Percentiles rank a stretch among this genome's conserved stretches.
These are phyloP conservation scores for Argopecten irradians DNA, from an alignment of 1,140 invertebrate species.

Conservation along the genomic window DNA sequence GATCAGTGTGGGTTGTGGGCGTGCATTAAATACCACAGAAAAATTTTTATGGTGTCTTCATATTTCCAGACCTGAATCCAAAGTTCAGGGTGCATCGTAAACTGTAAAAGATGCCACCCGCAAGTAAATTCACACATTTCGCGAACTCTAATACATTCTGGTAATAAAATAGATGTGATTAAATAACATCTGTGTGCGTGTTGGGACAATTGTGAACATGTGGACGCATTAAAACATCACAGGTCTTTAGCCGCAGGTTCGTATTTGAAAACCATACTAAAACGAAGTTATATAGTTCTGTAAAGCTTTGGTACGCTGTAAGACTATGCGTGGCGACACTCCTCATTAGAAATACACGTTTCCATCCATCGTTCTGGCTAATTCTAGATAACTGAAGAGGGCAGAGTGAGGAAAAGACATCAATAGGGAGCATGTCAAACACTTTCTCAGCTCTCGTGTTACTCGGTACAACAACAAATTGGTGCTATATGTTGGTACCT, in stretches of 20 bases:
- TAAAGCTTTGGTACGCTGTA: background rate
- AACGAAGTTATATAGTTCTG: background rate
- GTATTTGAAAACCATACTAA: background rate
- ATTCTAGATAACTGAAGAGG: background rate
- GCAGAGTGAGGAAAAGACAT: background rate
- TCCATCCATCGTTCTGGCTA: background rate
- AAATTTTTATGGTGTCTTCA: too few species aligned
- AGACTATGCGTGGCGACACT: background rate
- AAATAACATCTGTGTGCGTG: background rate
- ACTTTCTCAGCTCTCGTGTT: background rate
- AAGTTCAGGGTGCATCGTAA: background rate
- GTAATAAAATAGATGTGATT: background rate
- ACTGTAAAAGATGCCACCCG: background rate
- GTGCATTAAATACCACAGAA: too few species aligned
- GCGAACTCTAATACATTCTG: background rate
- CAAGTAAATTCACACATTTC: background rate
- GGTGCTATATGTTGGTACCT: background rate
- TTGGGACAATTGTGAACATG: background rate
- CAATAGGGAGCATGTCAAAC: background rate
- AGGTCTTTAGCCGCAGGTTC: background rate
- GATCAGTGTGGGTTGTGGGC: too few species aligned
- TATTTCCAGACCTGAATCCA: too few species aligned
- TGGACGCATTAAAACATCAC: background rate
- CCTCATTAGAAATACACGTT: background rate
- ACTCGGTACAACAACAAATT: background rate